phyloP scores from a whole-genome alignment of 2,797 vertebrate species.

The Chelon labrosus region DNA sequence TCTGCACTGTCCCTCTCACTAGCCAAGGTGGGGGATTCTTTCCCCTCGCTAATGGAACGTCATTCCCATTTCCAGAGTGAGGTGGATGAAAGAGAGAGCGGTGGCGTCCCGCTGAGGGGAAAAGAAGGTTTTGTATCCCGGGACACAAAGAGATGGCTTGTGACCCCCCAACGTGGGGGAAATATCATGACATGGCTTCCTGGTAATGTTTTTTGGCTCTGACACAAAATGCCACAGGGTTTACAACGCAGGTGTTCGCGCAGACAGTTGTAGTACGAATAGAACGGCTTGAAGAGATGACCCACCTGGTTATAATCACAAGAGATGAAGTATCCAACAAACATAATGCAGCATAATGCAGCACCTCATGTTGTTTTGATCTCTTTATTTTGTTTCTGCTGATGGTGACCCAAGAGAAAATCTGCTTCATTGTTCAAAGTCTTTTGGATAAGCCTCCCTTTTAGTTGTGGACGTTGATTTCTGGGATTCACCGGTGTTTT shows the following conservation, averaged over 20 bases:
- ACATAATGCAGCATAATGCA: neutral
- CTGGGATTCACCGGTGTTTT: too few species aligned
- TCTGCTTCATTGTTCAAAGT: too few species aligned
- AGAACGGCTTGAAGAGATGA: slow-evolving; percentile 9
- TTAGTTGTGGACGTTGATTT: too few species aligned
- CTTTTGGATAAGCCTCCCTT: too few species aligned
- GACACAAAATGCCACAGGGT: slow-evolving; percentile 35
- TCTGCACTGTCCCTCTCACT: slow-evolving; percentile 55
- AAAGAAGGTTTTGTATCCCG: slow-evolving; percentile 55
- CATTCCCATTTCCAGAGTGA: slow-evolving; percentile 68
- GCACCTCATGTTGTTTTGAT: neutral
- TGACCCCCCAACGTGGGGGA: slow-evolving; percentile 63
- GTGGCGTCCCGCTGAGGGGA: slow-evolving; percentile 45
- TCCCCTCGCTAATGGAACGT: slow-evolving; percentile 66
- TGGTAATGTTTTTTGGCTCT: slow-evolving; percentile 51
- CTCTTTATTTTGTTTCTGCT: neutral
- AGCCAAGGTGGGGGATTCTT: slow-evolving; percentile 68
- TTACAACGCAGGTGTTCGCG: slow-evolving; percentile 49
- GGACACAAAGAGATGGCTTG: slow-evolving; percentile 56
- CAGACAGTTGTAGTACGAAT: slow-evolving; percentile 17
- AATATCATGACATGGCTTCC: slow-evolving; percentile 66
- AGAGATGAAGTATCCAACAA: neutral
- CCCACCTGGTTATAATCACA: slow-evolving; percentile 24
- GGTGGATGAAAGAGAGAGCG: slow-evolving; percentile 62
- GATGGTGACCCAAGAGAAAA: neutral